Conservation (phyloP, 2,113 vertebrate species). For the Condylura cristata region DNA sequence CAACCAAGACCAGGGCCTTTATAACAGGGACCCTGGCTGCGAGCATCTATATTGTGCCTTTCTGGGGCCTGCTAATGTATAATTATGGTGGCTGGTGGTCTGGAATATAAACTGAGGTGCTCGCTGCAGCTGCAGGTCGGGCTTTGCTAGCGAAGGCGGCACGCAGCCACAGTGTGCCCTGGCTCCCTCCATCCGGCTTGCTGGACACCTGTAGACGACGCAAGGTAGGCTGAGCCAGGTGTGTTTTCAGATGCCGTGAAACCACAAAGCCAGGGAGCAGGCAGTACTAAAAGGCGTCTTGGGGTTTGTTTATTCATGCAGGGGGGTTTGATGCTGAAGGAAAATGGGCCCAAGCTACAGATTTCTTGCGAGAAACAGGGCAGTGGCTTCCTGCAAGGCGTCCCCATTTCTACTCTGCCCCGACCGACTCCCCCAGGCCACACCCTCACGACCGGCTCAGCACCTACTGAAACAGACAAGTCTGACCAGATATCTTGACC, state of each 20-base stretch:
- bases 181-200: not conserved
- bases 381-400: accelerated
- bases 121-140: constrained; percentile 65
- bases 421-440: accelerated
- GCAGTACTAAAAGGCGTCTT: not conserved
- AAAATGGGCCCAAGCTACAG: accelerated
- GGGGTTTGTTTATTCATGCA: not conserved
- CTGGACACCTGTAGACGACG: not conserved
- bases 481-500: not conserved
- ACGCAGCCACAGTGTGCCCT: not conserved
- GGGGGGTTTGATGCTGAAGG: not conserved
- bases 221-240: not conserved
- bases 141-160: not conserved
- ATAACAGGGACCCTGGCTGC: constrained; percentile 84
- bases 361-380: not conserved
- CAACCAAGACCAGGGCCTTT: constrained; percentile 83
- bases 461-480: accelerated
- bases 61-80: constrained; percentile 75
- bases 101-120: constrained; percentile 66
- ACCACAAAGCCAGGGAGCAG: not conserved
- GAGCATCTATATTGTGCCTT: constrained; percentile 80
- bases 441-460: no score
- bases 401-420: not conserved
- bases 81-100: constrained; percentile 85
- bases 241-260: not conserved